phyloP scores from a whole-genome alignment of 2,888 invertebrate genomes.

The Melipona bicolor region DNA sequence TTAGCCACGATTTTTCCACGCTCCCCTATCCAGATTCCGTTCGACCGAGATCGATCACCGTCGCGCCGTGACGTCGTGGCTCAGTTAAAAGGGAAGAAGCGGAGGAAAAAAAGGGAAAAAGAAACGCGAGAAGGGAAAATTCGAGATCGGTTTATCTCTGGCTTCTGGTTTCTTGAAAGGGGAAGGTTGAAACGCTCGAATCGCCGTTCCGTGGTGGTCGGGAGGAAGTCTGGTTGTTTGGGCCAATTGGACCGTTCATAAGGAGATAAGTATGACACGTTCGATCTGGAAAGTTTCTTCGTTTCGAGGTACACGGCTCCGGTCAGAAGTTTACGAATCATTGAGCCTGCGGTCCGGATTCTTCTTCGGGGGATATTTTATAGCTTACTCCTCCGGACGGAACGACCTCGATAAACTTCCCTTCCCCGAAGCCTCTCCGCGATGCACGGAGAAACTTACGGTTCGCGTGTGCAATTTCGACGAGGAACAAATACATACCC shows the following conservation, averaged over 20 bases:
- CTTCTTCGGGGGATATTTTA: conserved; percentile 50
- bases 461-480: conserved; percentile 7
- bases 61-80: not conserved
- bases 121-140: not conserved
- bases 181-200: conserved; percentile 1
- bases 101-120: no score
- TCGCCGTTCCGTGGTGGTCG: not conserved
- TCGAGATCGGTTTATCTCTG: conserved; percentile 9
- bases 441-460: conserved; percentile 15
- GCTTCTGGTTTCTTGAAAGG: not conserved
- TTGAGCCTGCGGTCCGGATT: conserved; percentile 57
- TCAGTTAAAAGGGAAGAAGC: not conserved
- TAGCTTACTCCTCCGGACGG: conserved; percentile 18
- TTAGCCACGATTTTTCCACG: conserved; percentile 34
- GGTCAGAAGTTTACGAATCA: conserved; percentile 66
- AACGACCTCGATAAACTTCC: conserved; percentile 51
- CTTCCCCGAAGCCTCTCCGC: not conserved
- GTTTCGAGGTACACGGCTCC: conserved; percentile 55
- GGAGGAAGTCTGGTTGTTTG: conserved; percentile 46
- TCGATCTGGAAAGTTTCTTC: conserved; percentile 67
- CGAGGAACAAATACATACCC: not conserved
- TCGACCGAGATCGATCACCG: not conserved
- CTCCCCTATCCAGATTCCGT: not conserved
- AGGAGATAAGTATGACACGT: conserved; percentile 55
- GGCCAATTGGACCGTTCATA: conserved; percentile 52